Conservation (phyloP, 2,888 invertebrate genomes). For the Atrina japonica region DNA sequence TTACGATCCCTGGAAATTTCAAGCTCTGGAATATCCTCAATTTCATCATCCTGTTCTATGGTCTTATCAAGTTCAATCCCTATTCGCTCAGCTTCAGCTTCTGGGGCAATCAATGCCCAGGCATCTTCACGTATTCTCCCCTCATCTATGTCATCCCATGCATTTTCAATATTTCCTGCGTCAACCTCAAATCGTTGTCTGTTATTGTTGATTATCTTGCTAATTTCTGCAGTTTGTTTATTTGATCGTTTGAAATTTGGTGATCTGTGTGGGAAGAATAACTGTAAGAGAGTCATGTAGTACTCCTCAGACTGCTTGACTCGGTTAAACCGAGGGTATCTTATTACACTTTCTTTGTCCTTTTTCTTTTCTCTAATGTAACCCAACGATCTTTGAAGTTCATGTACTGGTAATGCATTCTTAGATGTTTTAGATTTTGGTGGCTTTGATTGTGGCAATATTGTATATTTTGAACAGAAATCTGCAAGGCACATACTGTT, state of each 20-base stretch:
- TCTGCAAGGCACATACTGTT: conserved; percentile 9
- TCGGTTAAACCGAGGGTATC: conserved; percentile 24
- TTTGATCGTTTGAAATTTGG: conserved; percentile 1
- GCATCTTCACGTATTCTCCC: conserved; percentile 26
- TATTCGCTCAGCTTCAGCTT: conserved; percentile 24
- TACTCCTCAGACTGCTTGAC: conserved; percentile 26
- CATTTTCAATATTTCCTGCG: conserved; percentile 20
- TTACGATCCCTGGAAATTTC: no score
- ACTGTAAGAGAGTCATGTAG: conserved; percentile 21
- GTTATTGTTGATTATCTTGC: conserved; percentile 14
- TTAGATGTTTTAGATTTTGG: neutral
- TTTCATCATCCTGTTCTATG: neutral
- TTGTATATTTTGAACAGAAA: conserved; percentile 10
- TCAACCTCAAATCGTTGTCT: conserved; percentile 22
- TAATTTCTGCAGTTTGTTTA: neutral
- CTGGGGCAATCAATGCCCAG: conserved; percentile 17
- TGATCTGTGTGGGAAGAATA: conserved; percentile 26
- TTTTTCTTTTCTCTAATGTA: conserved; percentile 13
- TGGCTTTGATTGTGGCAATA: conserved; percentile 2
- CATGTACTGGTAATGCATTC: neutral
- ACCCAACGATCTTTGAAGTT: conserved; percentile 19
- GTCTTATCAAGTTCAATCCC: neutral
- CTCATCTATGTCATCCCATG: conserved; percentile 30
- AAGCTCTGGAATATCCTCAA: no score
- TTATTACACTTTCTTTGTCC: conserved; percentile 20